Evolutionary conservation across 2,113 vertebrate genomes (phyloP).

Genomic region (Xerus inauris): DNA sequence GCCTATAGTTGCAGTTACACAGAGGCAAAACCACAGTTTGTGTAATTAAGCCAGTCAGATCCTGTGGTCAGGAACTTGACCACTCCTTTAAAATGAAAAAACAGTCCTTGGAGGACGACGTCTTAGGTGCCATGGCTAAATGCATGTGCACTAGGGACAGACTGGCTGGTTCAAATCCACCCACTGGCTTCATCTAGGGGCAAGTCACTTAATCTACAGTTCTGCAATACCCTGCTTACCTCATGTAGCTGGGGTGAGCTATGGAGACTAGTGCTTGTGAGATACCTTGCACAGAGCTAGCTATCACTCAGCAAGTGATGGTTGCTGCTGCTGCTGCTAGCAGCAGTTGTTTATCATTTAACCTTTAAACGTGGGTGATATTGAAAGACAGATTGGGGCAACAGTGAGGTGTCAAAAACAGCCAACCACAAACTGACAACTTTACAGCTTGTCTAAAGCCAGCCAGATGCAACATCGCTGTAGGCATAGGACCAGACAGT

Average conservation of each 20-base stretch:
- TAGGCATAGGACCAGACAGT: neutral
- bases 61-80: neutral
- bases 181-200: neutral
- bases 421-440: neutral
- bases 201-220: neutral
- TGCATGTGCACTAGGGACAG: too few species aligned
- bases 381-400: neutral
- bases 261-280: rapidly evolving
- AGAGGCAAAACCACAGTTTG: neutral
- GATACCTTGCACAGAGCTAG: neutral
- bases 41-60: too few species aligned
- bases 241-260: too few species aligned
- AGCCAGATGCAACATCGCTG: neutral
- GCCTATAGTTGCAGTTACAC: neutral
- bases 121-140: neutral
- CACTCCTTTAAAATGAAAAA: neutral
- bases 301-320: neutral
- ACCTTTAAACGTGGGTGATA: neutral
- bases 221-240: neutral
- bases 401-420: neutral
- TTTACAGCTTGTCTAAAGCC: neutral
- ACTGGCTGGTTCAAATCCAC: neutral
- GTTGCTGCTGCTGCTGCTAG: neutral
- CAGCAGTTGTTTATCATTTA: neutral
- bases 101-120: neutral